Evolutionary conservation across 2,888 invertebrate genomes (phyloP).

Genomic region (Blastobasis lacticolella): DNA sequence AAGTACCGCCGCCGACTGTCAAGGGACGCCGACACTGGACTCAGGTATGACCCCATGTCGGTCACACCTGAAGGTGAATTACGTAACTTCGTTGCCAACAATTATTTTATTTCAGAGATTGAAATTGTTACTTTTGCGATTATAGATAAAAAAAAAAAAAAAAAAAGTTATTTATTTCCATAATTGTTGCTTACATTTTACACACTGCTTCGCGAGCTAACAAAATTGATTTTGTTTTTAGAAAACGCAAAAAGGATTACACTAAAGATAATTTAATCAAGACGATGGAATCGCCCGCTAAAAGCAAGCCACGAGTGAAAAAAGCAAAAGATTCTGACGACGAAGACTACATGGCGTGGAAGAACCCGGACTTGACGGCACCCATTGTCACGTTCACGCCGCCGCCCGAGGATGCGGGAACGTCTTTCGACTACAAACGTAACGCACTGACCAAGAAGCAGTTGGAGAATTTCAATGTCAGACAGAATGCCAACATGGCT

Average conservation of each 20-base stretch:
- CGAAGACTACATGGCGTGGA: constrained; percentile 67
- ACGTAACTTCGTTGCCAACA: no score
- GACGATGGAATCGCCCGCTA: constrained; percentile 38
- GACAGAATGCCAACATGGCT: constrained; percentile 37
- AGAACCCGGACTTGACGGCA: constrained; percentile 49
- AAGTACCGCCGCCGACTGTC: constrained; percentile 57
- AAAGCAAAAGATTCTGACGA: constrained; percentile 67
- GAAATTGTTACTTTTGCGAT: no score
- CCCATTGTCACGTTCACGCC: constrained; percentile 65
- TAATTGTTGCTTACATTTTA: no score
- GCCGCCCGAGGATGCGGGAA: constrained; percentile 47
- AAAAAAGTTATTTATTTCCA: no score
- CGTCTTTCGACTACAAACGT: constrained; percentile 45
- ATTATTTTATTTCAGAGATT: no score
- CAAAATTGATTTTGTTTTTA: constrained; percentile 24
- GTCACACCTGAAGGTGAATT: no score
- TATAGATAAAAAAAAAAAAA: no score
- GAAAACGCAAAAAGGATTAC: constrained; percentile 60
- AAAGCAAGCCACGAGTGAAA: constrained; percentile 43
- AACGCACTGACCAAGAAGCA: constrained; percentile 61
- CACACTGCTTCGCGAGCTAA: no score
- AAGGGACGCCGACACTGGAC: constrained; percentile 48
- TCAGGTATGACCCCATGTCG: constrained; percentile 33
- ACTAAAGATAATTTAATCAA: constrained; percentile 44
- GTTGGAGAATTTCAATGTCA: constrained; percentile 57